Evolutionary conservation across 2,888 invertebrate genomes (phyloP), one percentile per base, ranked within the genome.

Genomic region (Cheilosia impressa): DNA sequence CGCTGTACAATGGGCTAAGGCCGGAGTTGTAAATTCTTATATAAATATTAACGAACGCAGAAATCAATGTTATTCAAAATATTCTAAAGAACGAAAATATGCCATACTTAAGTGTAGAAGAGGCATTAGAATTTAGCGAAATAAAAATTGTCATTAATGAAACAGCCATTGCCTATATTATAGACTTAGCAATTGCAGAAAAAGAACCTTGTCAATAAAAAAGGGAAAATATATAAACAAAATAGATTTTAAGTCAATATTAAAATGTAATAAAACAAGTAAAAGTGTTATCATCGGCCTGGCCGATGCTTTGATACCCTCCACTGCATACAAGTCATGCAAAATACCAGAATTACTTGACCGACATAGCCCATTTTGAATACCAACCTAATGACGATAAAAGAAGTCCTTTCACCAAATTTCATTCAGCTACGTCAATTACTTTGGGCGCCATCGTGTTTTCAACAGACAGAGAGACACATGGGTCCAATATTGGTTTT

Each of bases 131-230:
- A 4, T 52, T 52, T 5, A 24, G 24, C 2, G 52, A 52, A 24
- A 10, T 52, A 15, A 52, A 52, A 57, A 57, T 57, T 4, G 57
- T 5, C 4, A 34, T n/a, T 57, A 34, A 57, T 17, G 17, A 17
- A n/a, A 17, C 34, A 31, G 17, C 1, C 4, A 57, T 34, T 9
- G 9, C 6, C 17, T 57, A 24, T 5, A 52, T 52, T 0, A 15
- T 52, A 22, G 19, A 22, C 15, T 4, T 22, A 9, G 84, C 87
- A 41, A 65, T 53, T 50, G 76, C 78, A 9, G 53, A 58, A 47
- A 45, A 76, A 52, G 68, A 87, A 78, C 80, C 17, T n/a, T 87
- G 68, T 73, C 63, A 65, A 72, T 78, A 41, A 87, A 87, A 66
- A 68, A 2, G 6, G 52, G 13, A 15, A 24, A 15, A 2, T 24